Evolutionary conservation across 1,140 invertebrate species (phyloP).

Genomic region (Myzus persicae): DNA sequence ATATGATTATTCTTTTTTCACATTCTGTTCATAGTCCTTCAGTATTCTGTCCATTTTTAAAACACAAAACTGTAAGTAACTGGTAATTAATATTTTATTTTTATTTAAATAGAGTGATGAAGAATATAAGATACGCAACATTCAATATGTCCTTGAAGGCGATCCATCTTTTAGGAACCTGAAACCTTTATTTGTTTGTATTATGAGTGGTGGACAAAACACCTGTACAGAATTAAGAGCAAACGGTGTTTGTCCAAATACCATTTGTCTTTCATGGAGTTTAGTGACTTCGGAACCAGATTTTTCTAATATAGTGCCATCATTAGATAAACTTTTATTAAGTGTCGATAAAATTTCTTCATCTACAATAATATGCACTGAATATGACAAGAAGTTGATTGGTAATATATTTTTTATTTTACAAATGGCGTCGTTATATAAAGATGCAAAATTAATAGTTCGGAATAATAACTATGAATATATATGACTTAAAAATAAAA

Average conservation of each 20-base stretch:
- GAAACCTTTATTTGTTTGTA: constrained; percentile 16
- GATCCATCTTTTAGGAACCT: not conserved
- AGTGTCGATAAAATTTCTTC: not conserved
- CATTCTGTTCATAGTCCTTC: not conserved
- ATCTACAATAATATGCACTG: constrained; percentile 4
- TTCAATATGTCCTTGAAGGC: constrained; percentile 17
- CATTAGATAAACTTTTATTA: constrained; percentile 6
- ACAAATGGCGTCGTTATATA: not conserved
- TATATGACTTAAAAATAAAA: not conserved
- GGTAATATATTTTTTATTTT: not conserved
- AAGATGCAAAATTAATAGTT: not conserved
- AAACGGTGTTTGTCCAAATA: constrained; percentile 15
- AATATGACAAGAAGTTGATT: not conserved
- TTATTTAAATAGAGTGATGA: not conserved
- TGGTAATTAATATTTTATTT: not conserved
- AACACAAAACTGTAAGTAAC: not conserved
- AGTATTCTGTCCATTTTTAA: not conserved
- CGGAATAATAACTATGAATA: not conserved
- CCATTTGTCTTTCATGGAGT: constrained; percentile 38
- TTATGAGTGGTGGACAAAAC: constrained; percentile 8
- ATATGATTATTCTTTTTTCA: not conserved
- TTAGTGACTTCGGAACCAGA: not conserved
- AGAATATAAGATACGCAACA: constrained; percentile 8
- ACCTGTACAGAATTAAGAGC: constrained; percentile 2
- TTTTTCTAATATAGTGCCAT: not conserved